phyloP scores from a whole-genome alignment of 2,888 invertebrate species.

The Zygothrica quintamaculata region DNA sequence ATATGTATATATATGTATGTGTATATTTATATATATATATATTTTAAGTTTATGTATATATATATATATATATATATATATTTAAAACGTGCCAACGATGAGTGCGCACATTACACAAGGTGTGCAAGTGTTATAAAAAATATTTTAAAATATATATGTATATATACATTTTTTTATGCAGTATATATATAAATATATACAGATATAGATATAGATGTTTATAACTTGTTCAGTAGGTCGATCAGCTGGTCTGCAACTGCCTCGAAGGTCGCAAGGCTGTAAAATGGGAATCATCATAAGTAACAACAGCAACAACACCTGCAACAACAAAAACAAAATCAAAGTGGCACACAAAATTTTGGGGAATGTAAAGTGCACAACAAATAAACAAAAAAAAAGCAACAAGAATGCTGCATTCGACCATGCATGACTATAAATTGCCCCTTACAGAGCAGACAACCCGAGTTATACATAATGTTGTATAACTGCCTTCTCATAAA shows the following conservation, averaged over 20 bases:
- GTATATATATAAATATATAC: constrained; percentile 6
- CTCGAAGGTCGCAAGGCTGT: constrained; percentile 61
- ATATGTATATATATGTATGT: constrained; percentile 12
- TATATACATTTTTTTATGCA: neutral
- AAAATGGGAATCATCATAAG: constrained; percentile 30
- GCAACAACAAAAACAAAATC: no score
- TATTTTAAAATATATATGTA: neutral
- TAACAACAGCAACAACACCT: constrained; percentile 4
- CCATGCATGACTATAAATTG: neutral
- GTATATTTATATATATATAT: neutral
- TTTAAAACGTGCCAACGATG: constrained; percentile 69
- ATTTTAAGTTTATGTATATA: neutral
- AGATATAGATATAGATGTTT: constrained; percentile 35
- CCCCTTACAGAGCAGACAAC: no score
- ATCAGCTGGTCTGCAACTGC: constrained; percentile 60
- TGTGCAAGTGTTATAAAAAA: constrained; percentile 41
- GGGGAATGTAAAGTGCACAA: no score
- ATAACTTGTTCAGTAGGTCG: constrained; percentile 66
- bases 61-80: constrained; percentile 12
- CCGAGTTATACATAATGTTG: no score
- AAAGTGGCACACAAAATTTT: constrained; percentile 11
- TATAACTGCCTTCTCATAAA: no score
- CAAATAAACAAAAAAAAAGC: no score
- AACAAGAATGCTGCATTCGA: neutral
- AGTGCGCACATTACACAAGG: constrained; percentile 74